Conservation (phyloP, 1,140 invertebrate species). For the Sitophilus oryzae region DNA sequence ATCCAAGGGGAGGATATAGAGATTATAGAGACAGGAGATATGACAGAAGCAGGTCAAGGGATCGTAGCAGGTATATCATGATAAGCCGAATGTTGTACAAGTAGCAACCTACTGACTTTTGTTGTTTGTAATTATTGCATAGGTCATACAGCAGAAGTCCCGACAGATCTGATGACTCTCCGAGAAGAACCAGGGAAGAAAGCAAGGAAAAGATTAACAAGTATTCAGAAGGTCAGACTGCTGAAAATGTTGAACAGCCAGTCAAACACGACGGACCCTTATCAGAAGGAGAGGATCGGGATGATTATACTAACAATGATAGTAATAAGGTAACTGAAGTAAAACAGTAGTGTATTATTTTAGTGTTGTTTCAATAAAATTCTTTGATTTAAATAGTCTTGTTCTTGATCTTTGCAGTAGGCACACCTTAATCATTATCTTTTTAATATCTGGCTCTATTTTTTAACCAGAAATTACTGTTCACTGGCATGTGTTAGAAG, state of each 20-base stretch:
- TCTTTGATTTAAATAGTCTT: neutral
- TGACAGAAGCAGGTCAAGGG: constrained; percentile 44
- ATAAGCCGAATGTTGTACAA: no score
- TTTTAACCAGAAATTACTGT: no score
- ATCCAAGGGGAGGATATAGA: constrained; percentile 49
- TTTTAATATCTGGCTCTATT: neutral
- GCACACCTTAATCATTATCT: no score
- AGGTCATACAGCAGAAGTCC: constrained; percentile 39
- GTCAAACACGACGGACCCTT: constrained; percentile 58
- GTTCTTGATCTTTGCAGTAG: neutral
- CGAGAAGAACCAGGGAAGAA: constrained; percentile 47
- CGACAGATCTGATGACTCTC: constrained; percentile 36
- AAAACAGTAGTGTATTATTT: constrained; percentile 37
- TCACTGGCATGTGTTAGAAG: no score
- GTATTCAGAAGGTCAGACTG: constrained; percentile 45
- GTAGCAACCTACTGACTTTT: no score
- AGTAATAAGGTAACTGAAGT: constrained; percentile 12
- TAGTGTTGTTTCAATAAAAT: constrained; percentile 4
- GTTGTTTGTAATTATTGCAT: no score
- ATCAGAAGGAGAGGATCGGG: constrained; percentile 66
- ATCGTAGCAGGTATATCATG: constrained; percentile 36
- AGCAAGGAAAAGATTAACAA: constrained; percentile 59
- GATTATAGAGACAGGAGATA: constrained; percentile 58
- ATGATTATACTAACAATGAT: constrained; percentile 46
- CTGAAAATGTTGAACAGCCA: constrained; percentile 26